Base-by-base conservation (phyloP, 92 coral and sea anemone genomes). In the Zoanthus solanderi region DNA sequence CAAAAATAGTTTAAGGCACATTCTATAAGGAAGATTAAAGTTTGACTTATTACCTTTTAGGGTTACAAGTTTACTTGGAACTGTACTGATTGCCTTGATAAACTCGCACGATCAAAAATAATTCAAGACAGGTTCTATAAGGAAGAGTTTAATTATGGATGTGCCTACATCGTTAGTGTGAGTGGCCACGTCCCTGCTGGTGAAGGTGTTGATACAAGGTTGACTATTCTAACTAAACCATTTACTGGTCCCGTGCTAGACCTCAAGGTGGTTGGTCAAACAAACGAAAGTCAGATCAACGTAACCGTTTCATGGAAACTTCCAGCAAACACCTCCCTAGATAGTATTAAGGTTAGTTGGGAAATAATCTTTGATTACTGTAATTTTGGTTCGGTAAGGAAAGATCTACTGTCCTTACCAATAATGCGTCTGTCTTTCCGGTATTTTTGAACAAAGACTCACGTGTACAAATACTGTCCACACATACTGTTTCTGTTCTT, bases 221-320 rank as follows among this genome's bases (percentile, higher is more conserved):
- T 66, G 61, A 42, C 18, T 5, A 31, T 81, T 14, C 6, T 11
- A 47, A 81, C 85, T 4, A 81, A 6, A 10, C 85, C 85, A 18
- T 81, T 65, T 66, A n/a, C 61, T 81, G 85, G 85, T 23, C 85
- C 85, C 16, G 85, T 81, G 53, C 53, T 23, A 28, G 44, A 81
- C 12, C 63, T 66, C 28, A 37, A 28, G 65, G 71, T 60, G 6
- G 65, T 31, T 7, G 50, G 60, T 0, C 46, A 50, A 47, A 46
- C 47, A 65, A 81, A 47, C 9, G 28, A 5, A 45, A 67, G 75
- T 81, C 12, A 29, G 8, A 17, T 46, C 16, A 81, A 69, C 12
- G 75, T 44, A 14, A 18, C 34, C 3, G 23, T 81, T 18, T 4
- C 85, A 65, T 81, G 85, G 85, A 67, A 81, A 45, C 75, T 44